Percentiles rank a stretch among this genome's conserved stretches.
Conservation (phyloP, 92 coral and sea anemone genomes). For the Epizoanthus scotinus region DNA sequence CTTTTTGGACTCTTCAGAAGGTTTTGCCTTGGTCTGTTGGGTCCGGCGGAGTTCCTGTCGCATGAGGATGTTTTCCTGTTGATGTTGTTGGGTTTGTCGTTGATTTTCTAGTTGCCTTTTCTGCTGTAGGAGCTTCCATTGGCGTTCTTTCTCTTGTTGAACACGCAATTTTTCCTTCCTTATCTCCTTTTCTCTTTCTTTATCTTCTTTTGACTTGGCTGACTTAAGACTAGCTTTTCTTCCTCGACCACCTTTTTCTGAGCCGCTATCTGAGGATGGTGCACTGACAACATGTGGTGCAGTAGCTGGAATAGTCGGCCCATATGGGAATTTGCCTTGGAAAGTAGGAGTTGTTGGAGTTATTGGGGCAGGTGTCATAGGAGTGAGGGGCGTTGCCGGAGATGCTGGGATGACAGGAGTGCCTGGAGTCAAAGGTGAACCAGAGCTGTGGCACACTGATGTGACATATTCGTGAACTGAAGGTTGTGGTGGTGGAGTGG, state of each 20-base stretch:
- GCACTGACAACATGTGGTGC: conserved; percentile 6
- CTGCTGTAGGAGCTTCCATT: conserved; percentile 98
- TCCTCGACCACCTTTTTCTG: conserved; percentile 44
- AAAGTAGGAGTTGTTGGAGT: conserved; percentile 73
- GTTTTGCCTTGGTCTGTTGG: conserved; percentile 76
- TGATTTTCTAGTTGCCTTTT: conserved; percentile 91
- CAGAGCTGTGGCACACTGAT: conserved; percentile 17
- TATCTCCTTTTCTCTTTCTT: conserved; percentile 87
- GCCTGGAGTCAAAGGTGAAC: conserved; percentile 40
- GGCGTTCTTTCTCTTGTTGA: conserved; percentile 94
- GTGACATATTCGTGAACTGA: not conserved
- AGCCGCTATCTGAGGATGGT: conserved; percentile 43
- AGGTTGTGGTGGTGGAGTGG: conserved; percentile 42
- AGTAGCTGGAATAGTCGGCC: conserved; percentile 12
- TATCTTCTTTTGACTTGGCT: conserved; percentile 76
- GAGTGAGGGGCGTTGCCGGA: conserved; percentile 67
- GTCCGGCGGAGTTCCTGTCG: conserved; percentile 82
- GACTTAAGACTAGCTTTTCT: conserved; percentile 61
- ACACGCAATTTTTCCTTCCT: conserved; percentile 79
- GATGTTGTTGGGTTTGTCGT: conserved; percentile 93
- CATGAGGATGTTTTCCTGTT: conserved; percentile 75
- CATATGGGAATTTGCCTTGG: conserved; percentile 47
- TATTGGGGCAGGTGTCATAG: conserved; percentile 68
- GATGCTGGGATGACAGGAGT: conserved; percentile 54
- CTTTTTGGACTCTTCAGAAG: conserved; percentile 77